Conservation (phyloP, 2,113 vertebrate species). For the Coptodon bakossiorum region DNA sequence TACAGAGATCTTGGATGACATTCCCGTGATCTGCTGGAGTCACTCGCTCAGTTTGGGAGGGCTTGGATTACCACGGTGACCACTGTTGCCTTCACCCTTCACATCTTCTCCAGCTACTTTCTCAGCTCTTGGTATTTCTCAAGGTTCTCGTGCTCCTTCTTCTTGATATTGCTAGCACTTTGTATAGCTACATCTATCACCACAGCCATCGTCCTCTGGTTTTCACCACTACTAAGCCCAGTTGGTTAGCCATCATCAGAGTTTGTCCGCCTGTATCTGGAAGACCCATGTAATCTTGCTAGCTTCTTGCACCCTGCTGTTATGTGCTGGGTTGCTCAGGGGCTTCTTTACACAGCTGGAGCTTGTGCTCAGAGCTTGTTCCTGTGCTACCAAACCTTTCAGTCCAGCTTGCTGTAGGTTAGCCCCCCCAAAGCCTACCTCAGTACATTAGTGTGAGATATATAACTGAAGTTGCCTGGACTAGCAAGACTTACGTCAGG, state of each 20-base stretch:
- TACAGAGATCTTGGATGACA: neutral
- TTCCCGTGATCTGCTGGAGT: neutral
- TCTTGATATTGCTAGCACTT: neutral
- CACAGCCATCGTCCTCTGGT: neutral
- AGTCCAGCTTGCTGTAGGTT: neutral
- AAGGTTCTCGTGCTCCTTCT: neutral
- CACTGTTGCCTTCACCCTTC: neutral
- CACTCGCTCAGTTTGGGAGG: neutral
- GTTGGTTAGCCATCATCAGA: neutral
- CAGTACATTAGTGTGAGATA: rapidly evolving
- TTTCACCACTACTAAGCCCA: neutral
- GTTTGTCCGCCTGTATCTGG: neutral
- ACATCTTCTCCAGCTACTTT: neutral
- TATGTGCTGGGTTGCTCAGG: neutral
- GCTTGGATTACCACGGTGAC: neutral
- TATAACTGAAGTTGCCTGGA: neutral
- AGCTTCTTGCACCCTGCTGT: neutral
- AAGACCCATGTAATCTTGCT: neutral
- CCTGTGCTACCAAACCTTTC: neutral
- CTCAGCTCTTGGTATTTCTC: neutral
- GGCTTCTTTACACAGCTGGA: neutral
- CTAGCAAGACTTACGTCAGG: neutral
- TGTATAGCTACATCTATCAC: neutral
- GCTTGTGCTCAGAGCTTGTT: neutral
- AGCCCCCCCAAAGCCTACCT: neutral